These are phyloP conservation scores for Zosterops borbonicus DNA, from an alignment of 2,113 vertebrate genomes.

Conservation along the genomic window DNA sequence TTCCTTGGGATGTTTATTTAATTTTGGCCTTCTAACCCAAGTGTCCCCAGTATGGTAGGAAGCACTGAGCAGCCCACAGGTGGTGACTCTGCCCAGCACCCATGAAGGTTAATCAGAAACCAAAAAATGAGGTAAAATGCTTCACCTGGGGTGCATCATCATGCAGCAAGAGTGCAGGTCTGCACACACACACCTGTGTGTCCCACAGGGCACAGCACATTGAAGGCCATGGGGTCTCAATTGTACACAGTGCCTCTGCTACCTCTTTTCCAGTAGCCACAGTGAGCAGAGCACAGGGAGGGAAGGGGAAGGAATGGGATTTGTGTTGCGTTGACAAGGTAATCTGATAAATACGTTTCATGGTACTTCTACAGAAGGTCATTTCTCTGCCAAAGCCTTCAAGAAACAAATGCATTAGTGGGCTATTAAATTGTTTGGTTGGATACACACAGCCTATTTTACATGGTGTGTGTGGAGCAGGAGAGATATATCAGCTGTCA, in stretches of 20 bases:
- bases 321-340: accelerated
- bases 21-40: background rate
- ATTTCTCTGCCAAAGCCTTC: background rate
- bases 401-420: background rate
- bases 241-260: background rate
- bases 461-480: background rate
- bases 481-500: background rate
- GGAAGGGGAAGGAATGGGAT: background rate
- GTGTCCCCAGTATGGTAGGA: accelerated
- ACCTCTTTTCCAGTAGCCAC: background rate
- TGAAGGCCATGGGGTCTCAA: accelerated
- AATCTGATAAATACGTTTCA: accelerated
- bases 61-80: background rate
- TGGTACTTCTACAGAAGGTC: background rate
- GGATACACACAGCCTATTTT: background rate
- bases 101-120: background rate
- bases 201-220: accelerated
- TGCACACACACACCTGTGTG: accelerated
- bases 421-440: background rate
- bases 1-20: background rate
- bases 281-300: background rate
- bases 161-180: accelerated
- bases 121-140: accelerated
- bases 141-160: no score
- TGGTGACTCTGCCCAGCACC: background rate